Evolutionary conservation across 2,888 invertebrate genomes (phyloP).

Genomic region (Ichneumoninae sp.): DNA sequence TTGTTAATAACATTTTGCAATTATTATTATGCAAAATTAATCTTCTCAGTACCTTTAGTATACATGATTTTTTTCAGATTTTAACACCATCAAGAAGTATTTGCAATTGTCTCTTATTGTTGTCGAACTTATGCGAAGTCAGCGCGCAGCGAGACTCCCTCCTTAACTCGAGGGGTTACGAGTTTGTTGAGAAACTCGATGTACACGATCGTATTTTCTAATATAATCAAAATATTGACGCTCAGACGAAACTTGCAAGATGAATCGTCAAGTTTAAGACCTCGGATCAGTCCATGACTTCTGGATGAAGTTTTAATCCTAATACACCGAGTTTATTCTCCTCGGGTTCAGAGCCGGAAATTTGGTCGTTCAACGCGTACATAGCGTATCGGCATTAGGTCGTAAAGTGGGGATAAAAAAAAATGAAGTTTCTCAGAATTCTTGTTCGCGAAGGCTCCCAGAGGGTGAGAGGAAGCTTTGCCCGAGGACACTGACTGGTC

Average conservation of each 20-base stretch:
- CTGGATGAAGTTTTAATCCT: background rate
- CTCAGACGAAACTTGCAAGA: background rate
- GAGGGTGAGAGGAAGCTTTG: slow-evolving; percentile 23
- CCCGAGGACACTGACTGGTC: slow-evolving; percentile 15
- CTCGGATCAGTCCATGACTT: background rate
- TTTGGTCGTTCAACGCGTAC: background rate
- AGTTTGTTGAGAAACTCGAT: slow-evolving; percentile 36
- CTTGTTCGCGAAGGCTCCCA: slow-evolving; percentile 1
- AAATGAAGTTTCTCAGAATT: background rate
- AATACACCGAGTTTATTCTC: background rate
- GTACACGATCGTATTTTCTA: slow-evolving; percentile 18
- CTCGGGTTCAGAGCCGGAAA: background rate
- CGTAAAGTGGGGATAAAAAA: background rate
- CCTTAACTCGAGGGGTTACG: background rate
- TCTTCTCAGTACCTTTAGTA: too few species aligned
- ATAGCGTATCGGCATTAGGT: background rate
- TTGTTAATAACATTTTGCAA: too few species aligned
- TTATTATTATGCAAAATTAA: too few species aligned
- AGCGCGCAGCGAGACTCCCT: too few species aligned
- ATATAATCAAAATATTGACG: background rate
- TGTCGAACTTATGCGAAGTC: too few species aligned
- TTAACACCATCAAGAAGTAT: too few species aligned
- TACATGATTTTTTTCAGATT: too few species aligned
- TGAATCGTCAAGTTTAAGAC: background rate
- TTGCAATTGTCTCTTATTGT: too few species aligned